Base-by-base conservation (phyloP, 2,797 vertebrate species). In the Otus scops region DNA sequence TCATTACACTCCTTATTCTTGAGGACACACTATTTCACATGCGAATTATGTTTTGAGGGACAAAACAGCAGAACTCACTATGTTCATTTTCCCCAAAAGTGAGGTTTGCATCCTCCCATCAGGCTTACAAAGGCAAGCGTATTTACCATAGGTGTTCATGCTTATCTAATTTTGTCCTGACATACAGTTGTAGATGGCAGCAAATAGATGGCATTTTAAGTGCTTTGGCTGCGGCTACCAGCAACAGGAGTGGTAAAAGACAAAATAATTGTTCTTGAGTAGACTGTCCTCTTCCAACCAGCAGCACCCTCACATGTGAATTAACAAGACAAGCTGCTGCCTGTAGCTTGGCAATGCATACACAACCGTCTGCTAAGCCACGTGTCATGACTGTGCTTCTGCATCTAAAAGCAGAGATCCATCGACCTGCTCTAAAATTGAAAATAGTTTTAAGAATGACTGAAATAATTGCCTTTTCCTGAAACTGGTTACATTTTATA, bases 221-320 rank as follows among this genome's bases (percentile, higher is more conserved):
- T 57, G 82, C 19, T 34, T 69, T 50, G 39, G 39, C 53, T 86
- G 73, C 75, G 88, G 77, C 86, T 87, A 57, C 71, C 75, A 70
- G 60, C 67, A 48, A 51, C 24, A 85, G 65, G 64, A 81, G 53
- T 51, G 83, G 39, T 54, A 83, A 85, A 89, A 81, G 80, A 36
- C 27, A 26, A 53, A 80, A 77, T 93, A 60, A 88, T 93, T 87
- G 50, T 69, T 96, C 74, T 81, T 90, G 73, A 94, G 34, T 89
- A 81, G 43, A 24, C 61, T 83, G 71, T 91, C 85, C 60, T 96
- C 47, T 87, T 57, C 27, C 0, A 1, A 85, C 51, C 50, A 47
- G 70, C 71, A n/a, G 68, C 68, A 80, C 34, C 22, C 54, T 78
- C 45, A 13, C 2, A 5, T 60, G 63, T 5, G 4, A 76, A 78